A percentile compares a stretch with the other conserved stretches of the same genome.
phyloP scores from a whole-genome alignment of 2,113 vertebrate genomes.

The Tretioscincus oriximinensis region DNA sequence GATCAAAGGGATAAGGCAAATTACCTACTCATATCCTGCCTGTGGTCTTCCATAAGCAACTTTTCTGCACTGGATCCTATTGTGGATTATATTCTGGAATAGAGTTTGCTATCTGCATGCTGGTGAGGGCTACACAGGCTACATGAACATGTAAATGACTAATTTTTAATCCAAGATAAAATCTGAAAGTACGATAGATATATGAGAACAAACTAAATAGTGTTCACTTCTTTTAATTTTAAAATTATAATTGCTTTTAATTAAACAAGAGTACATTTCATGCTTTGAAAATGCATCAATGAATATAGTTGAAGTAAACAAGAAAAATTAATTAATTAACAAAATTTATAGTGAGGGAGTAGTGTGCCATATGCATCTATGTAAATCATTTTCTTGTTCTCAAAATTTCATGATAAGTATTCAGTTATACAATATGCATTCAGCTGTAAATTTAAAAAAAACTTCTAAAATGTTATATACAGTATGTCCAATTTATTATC shows the following conservation, averaged over 20 bases:
- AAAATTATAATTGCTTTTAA: constrained; percentile 47
- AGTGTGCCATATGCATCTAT: background rate
- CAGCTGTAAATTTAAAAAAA: constrained; percentile 7
- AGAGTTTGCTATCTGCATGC: no score
- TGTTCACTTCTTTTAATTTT: constrained; percentile 38
- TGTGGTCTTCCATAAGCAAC: no score
- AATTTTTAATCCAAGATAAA: no score
- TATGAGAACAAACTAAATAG: constrained; percentile 14
- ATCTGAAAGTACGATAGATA: no score
- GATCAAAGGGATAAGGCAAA: no score
- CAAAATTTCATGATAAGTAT: constrained; percentile 7
- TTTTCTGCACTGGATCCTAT: no score
- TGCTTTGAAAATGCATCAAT: constrained; percentile 28
- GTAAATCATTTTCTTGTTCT: background rate
- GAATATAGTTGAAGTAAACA: constrained; percentile 23
- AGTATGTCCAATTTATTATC: background rate
- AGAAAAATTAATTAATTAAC: background rate
- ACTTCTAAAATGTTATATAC: background rate
- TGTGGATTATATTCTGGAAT: no score
- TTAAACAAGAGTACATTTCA: constrained; percentile 15
- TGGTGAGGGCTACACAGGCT: no score
- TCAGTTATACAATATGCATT: constrained; percentile 16
- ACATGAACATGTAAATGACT: no score
- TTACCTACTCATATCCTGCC: no score
- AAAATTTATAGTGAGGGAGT: background rate